These are phyloP conservation scores for Phalanger gymnotis DNA, from an alignment of 2,797 vertebrate genomes.

Conservation along the genomic window DNA sequence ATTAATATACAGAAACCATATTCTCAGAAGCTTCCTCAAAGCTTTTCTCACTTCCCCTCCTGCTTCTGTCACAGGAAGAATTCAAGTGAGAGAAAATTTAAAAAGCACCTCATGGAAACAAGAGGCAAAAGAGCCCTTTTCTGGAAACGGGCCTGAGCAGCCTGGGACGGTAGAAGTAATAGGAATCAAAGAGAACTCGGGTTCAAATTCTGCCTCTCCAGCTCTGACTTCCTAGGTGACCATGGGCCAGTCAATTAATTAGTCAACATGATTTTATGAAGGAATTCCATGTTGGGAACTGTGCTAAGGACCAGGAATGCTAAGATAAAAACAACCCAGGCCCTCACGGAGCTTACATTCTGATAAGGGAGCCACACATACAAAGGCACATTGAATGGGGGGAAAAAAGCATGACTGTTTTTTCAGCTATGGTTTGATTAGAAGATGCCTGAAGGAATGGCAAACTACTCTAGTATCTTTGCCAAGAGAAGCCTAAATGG, in stretches of 20 bases:
- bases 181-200: background rate
- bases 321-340: background rate
- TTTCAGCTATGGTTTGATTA: background rate
- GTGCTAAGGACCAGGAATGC: background rate
- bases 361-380: background rate
- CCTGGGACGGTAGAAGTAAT: background rate
- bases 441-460: background rate
- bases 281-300: background rate
- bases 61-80: background rate
- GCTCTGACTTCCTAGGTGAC: background rate
- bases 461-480: background rate
- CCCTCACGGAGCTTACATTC: background rate
- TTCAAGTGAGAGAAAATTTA: background rate
- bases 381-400: background rate
- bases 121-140: background rate
- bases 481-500: background rate
- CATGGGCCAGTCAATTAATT: background rate
- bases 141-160: background rate
- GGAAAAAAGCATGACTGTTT: background rate
- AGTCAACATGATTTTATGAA: background rate
- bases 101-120: background rate
- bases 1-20: background rate
- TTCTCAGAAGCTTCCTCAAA: background rate
- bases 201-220: background rate
- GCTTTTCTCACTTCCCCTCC: background rate